Evolutionary conservation across 2,888 invertebrate species (phyloP).

Genomic region (Temnothorax unifasciatus): DNA sequence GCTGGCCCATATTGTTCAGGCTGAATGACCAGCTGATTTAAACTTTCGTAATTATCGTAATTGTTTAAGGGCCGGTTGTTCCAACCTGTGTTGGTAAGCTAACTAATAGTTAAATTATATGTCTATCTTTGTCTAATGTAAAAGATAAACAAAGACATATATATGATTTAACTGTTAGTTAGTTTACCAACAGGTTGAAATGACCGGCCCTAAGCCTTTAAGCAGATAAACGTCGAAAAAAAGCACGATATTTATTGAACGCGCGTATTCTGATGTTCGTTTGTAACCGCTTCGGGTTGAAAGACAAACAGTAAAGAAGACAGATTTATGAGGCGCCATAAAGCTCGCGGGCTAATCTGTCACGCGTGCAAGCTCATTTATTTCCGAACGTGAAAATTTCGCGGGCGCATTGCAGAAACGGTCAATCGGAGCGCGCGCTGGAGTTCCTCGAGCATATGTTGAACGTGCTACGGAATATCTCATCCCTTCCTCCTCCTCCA

Average conservation of each 20-base stretch:
- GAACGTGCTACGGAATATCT: slow-evolving; percentile 76
- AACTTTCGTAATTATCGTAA: background rate
- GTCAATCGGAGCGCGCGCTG: slow-evolving; percentile 32
- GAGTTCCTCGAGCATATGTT: slow-evolving; percentile 63
- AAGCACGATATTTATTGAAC: slow-evolving; percentile 4
- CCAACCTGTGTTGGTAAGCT: too few relatives aligned
- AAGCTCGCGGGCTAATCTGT: slow-evolving; percentile 54
- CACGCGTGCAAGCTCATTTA: slow-evolving; percentile 56
- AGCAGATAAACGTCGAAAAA: background rate
- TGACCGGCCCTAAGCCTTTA: too few relatives aligned
- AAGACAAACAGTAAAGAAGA: slow-evolving; percentile 56
- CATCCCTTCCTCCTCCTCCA: slow-evolving; percentile 46
- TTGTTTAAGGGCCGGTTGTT: too few relatives aligned
- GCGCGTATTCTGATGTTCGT: background rate
- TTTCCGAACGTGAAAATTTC: slow-evolving; percentile 42
- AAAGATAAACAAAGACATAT: too few relatives aligned
- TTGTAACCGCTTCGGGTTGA: slow-evolving; percentile 22
- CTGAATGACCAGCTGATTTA: background rate
- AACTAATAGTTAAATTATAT: too few relatives aligned
- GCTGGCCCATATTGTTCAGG: background rate
- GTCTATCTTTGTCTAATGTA: too few relatives aligned
- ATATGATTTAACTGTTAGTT: too few relatives aligned
- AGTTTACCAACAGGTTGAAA: too few relatives aligned
- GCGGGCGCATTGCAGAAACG: slow-evolving; percentile 44
- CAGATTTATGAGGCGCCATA: slow-evolving; percentile 50